Evolutionary conservation across 2,797 vertebrate genomes (phyloP).

Genomic region (Xenops minutus): DNA sequence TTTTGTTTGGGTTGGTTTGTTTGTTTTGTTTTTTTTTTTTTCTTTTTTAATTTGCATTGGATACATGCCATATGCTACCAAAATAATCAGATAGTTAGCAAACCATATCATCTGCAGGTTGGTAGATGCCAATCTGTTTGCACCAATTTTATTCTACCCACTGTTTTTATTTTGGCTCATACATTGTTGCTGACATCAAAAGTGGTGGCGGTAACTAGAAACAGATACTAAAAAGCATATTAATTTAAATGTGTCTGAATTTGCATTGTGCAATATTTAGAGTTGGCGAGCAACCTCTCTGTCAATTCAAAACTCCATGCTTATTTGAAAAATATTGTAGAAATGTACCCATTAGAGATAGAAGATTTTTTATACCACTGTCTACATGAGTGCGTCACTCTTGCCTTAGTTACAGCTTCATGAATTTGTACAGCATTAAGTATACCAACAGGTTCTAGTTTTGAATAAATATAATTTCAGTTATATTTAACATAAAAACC

Average conservation of each 20-base stretch:
- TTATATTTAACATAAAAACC: neutral
- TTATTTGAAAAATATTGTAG: neutral
- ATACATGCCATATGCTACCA: neutral
- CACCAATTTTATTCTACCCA: neutral
- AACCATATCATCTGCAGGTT: neutral
- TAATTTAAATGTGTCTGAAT: constrained; percentile 7
- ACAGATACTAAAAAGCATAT: neutral
- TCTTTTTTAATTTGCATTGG: neutral
- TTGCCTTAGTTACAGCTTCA: neutral
- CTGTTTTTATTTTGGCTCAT: constrained; percentile 34
- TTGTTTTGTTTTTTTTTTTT: neutral
- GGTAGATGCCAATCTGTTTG: constrained; percentile 3
- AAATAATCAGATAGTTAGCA: neutral
- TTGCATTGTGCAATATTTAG: neutral
- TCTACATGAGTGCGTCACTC: neutral
- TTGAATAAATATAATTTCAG: neutral
- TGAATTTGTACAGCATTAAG: neutral
- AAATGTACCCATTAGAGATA: neutral
- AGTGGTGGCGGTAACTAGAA: neutral
- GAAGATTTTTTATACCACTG: neutral
- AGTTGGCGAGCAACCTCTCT: neutral
- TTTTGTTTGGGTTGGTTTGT: neutral
- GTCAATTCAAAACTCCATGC: neutral
- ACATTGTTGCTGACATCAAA: neutral
- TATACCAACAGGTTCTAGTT: neutral